These are phyloP conservation scores for Trichopria drosophilae DNA, from an alignment of 2,888 invertebrate genomes.

Conservation along the genomic window DNA sequence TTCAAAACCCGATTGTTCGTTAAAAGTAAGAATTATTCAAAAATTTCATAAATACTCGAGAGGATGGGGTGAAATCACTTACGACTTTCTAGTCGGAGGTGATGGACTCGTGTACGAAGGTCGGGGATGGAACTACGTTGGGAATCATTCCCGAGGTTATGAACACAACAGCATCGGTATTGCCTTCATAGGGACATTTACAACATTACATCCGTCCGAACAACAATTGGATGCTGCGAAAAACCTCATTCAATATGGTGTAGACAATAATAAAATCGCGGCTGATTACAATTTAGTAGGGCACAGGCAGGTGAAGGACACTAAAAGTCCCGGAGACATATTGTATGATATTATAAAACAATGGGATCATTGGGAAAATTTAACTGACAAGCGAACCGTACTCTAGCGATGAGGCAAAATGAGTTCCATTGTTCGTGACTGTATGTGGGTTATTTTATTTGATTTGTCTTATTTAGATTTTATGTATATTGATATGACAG, in stretches of 20 bases:
- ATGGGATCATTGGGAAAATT: constrained; percentile 25
- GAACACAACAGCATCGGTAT: constrained; percentile 71
- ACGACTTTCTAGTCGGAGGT: constrained; percentile 79
- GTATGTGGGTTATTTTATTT: too few species aligned
- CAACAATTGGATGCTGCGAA: constrained; percentile 63
- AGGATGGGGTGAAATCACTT: constrained; percentile 71
- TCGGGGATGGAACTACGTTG: constrained; percentile 73
- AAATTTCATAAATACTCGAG: constrained; percentile 67
- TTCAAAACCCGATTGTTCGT: constrained; percentile 43
- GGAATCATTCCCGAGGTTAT: constrained; percentile 71
- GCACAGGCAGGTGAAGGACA: constrained; percentile 69
- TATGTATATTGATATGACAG: too few species aligned
- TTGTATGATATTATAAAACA: constrained; percentile 25
- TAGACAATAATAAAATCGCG: constrained; percentile 65
- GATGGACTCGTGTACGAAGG: constrained; percentile 76
- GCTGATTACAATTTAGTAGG: constrained; percentile 70
- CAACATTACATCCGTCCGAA: constrained; percentile 50
- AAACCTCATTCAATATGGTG: constrained; percentile 67
- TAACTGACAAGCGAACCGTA: too few species aligned
- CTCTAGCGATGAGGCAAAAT: too few species aligned
- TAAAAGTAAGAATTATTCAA: constrained; percentile 44
- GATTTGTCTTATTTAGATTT: too few species aligned
- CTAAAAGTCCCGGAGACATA: constrained; percentile 41
- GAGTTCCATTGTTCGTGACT: too few species aligned
- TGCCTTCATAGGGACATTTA: constrained; percentile 75